Evolutionary conservation across 1,140 invertebrate genomes (phyloP).

Genomic region (Arctopsyche grandis): DNA sequence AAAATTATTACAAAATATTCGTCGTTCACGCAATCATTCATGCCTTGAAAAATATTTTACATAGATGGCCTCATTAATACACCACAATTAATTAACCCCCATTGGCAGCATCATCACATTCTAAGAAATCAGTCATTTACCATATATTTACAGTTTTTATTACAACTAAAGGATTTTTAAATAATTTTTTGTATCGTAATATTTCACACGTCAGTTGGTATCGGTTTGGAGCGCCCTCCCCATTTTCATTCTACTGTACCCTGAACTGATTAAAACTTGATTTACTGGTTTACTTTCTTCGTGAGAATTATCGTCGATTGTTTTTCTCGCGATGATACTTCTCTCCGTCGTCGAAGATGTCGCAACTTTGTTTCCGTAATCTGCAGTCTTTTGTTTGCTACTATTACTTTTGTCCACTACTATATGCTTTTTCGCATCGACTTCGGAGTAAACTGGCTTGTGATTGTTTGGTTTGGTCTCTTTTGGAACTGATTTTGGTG

Average conservation of each 20-base stretch:
- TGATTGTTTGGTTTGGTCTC: slow-evolving; percentile 49
- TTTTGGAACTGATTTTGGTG: slow-evolving; percentile 39
- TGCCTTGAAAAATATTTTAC: slow-evolving; percentile 49
- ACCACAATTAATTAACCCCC: slow-evolving; percentile 29
- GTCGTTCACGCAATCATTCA: slow-evolving; percentile 49
- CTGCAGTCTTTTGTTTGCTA: slow-evolving; percentile 56
- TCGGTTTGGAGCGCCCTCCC: slow-evolving; percentile 61
- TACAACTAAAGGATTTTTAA: slow-evolving; percentile 51
- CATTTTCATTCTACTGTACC: slow-evolving; percentile 67
- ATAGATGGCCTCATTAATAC: slow-evolving; percentile 42
- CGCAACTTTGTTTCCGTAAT: slow-evolving; percentile 54
- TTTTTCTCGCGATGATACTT: slow-evolving; percentile 23
- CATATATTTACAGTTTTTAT: slow-evolving; percentile 51
- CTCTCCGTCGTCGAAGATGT: slow-evolving; percentile 25
- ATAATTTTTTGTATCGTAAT: slow-evolving; percentile 45
- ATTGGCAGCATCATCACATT: slow-evolving; percentile 43
- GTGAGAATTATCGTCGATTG: slow-evolving; percentile 56
- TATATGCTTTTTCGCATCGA: slow-evolving; percentile 56
- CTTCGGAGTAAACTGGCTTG: slow-evolving; percentile 47
- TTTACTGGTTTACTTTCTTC: slow-evolving; percentile 60
- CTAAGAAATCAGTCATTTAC: slow-evolving; percentile 37
- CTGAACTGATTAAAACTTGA: slow-evolving; percentile 65
- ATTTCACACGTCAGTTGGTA: slow-evolving; percentile 38
- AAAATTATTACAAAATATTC: slow-evolving; percentile 53
- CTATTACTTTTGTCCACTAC: slow-evolving; percentile 37